Evolutionary conservation across 2,113 vertebrate species (phyloP).

Genomic region (Neogale vison): DNA sequence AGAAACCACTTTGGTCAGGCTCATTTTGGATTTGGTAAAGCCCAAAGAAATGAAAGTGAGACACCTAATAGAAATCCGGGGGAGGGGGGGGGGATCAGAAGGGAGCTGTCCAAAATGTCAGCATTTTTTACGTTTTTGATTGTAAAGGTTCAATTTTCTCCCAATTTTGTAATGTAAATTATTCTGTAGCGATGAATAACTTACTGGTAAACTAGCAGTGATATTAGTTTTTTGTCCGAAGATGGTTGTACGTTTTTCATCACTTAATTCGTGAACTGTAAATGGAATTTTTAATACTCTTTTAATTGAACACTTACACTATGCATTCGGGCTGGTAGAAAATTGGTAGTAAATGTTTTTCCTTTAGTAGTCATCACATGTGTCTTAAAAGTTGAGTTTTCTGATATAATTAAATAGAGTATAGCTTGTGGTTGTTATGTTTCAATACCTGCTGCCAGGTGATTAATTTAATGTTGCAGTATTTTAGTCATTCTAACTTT

Average conservation of each 20-base stretch:
- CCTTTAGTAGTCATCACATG: background rate
- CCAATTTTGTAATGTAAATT: slow-evolving; percentile 10
- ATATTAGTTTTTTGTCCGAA: slow-evolving; percentile 32
- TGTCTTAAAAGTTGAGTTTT: slow-evolving; percentile 35
- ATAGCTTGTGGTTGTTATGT: background rate
- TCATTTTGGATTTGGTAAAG: slow-evolving; percentile 40
- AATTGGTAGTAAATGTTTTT: slow-evolving; percentile 11
- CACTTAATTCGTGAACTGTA: slow-evolving; percentile 8
- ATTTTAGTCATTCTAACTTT: background rate
- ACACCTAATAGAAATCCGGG: background rate
- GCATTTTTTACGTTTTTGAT: background rate
- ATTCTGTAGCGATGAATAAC: background rate
- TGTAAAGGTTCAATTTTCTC: slow-evolving; percentile 20
- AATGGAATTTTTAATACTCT: slow-evolving; percentile 28
- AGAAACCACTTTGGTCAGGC: background rate
- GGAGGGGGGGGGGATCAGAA: fast-evolving
- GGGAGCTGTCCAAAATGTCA: slow-evolving; percentile 45
- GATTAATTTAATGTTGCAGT: background rate
- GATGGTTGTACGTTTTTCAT: background rate
- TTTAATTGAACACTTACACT: background rate
- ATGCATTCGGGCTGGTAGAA: slow-evolving; percentile 56
- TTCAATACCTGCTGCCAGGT: background rate
- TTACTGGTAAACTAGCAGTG: background rate
- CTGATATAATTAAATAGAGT: background rate
- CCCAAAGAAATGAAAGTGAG: background rate